Evolutionary conservation across 2,113 vertebrate genomes (phyloP).

Genomic region (Neomonachus schauinslandi): DNA sequence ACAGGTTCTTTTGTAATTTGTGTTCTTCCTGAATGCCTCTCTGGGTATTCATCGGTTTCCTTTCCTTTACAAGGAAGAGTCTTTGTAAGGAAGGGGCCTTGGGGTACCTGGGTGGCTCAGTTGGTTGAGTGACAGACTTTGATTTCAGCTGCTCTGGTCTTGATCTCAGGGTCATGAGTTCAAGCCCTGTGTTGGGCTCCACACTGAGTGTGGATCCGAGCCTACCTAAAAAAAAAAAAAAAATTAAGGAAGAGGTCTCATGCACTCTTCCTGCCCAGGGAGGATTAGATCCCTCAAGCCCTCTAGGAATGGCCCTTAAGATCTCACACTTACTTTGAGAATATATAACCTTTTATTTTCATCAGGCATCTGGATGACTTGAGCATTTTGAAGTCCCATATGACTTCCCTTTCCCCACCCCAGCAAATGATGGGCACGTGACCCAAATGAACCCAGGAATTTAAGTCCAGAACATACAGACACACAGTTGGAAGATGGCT

Average conservation of each 20-base stretch:
- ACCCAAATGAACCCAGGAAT: not conserved
- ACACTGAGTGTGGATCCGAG: not conserved
- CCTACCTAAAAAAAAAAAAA: not conserved
- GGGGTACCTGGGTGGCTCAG: not conserved
- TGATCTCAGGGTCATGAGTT: not conserved
- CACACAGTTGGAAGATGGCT: not conserved
- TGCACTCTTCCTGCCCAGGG: not conserved
- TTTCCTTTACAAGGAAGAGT: not conserved
- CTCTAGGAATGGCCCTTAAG: not conserved
- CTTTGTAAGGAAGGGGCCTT: not conserved
- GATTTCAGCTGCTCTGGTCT: not conserved
- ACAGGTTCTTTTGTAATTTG: not conserved
- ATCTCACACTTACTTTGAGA: not conserved
- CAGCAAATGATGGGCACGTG: not conserved
- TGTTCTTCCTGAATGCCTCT: not conserved
- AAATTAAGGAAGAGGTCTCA: not conserved
- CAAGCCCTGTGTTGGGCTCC: not conserved
- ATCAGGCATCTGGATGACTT: not conserved
- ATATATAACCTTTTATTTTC: not conserved
- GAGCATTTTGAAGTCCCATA: not conserved
- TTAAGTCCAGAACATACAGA: not conserved
- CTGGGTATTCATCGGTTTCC: not conserved
- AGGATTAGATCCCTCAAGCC: not conserved
- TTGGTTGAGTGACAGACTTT: not conserved
- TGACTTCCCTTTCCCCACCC: not conserved